Evolutionary conservation across 1,140 invertebrate species (phyloP).

Genomic region (Diploscapter pachys): DNA sequence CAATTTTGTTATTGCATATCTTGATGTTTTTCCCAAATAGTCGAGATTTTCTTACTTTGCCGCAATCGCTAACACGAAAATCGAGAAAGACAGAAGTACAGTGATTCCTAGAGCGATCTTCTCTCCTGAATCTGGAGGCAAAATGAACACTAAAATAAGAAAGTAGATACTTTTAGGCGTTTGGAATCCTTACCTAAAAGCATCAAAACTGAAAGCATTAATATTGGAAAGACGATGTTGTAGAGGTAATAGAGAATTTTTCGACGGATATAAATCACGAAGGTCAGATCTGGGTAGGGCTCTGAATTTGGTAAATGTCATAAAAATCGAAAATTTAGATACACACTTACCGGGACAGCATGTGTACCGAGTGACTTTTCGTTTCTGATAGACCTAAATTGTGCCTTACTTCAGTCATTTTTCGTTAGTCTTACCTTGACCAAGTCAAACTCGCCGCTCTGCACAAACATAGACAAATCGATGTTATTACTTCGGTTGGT

Average conservation of each 20-base stretch:
- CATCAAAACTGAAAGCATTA: constrained; percentile 79
- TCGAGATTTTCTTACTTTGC: constrained; percentile 65
- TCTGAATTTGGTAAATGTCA: too few species aligned
- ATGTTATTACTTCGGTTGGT: constrained; percentile 64
- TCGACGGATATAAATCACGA: constrained; percentile 69
- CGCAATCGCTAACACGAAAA: constrained; percentile 85
- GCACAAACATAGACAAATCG: constrained; percentile 67
- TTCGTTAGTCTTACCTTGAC: constrained; percentile 12
- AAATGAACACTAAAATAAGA: constrained; percentile 80
- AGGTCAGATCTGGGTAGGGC: constrained; percentile 64
- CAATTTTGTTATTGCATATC: too few species aligned
- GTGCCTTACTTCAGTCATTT: too few species aligned
- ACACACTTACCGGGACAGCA: constrained; percentile 62
- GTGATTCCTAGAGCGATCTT: constrained; percentile 75
- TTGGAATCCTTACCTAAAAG: constrained; percentile 62
- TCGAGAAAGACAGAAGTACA: constrained; percentile 76
- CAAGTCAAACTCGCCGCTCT: constrained; percentile 68
- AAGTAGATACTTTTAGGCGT: constrained; percentile 66
- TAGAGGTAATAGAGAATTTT: constrained; percentile 83
- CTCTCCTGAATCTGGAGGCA: constrained; percentile 83
- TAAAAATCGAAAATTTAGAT: too few species aligned
- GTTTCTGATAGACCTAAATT: constrained; percentile 39
- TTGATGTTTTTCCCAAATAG: too few species aligned
- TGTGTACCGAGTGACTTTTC: constrained; percentile 48
- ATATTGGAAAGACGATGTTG: constrained; percentile 81